Evolutionary conservation across 2,113 vertebrate species (phyloP).

Genomic region (Podarcis raffonei): DNA sequence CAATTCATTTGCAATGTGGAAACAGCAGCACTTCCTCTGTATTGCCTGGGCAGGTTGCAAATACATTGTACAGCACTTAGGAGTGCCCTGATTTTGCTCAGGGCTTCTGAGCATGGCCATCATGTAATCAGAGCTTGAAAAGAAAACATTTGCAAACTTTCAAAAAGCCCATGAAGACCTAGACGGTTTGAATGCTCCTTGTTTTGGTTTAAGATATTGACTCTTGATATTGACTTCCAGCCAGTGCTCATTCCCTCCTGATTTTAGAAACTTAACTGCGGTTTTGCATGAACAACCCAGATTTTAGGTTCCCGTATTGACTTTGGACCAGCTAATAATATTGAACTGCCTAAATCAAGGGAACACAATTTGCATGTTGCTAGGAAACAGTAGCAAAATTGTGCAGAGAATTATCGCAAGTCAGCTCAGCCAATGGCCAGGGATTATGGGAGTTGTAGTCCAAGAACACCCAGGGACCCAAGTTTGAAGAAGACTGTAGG

Average conservation of each 20-base stretch:
- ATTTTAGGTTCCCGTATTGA: neutral
- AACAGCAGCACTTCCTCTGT: neutral
- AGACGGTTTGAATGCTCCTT: neutral
- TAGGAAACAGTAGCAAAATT: neutral
- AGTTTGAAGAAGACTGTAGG: too few relatives aligned
- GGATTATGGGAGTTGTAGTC: too few relatives aligned
- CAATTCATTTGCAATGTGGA: neutral
- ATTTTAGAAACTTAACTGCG: neutral
- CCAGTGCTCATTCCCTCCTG: too few relatives aligned
- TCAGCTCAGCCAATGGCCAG: too few relatives aligned
- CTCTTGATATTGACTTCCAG: too few relatives aligned
- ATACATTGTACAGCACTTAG: neutral
- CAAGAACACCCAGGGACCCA: too few relatives aligned
- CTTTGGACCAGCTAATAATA: neutral
- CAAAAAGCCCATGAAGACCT: neutral
- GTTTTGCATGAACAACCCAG: neutral
- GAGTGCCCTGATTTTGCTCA: neutral
- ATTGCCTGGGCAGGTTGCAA: neutral
- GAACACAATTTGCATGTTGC: neutral
- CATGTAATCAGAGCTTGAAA: neutral
- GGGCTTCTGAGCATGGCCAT: neutral
- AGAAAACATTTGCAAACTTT: neutral
- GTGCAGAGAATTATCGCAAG: neutral
- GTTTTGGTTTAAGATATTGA: neutral
- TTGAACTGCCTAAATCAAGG: neutral